A percentile compares a stretch with the other conserved stretches of the same genome.
Conservation (phyloP, 2,888 invertebrate genomes). For the Epistrophella euchroma region DNA sequence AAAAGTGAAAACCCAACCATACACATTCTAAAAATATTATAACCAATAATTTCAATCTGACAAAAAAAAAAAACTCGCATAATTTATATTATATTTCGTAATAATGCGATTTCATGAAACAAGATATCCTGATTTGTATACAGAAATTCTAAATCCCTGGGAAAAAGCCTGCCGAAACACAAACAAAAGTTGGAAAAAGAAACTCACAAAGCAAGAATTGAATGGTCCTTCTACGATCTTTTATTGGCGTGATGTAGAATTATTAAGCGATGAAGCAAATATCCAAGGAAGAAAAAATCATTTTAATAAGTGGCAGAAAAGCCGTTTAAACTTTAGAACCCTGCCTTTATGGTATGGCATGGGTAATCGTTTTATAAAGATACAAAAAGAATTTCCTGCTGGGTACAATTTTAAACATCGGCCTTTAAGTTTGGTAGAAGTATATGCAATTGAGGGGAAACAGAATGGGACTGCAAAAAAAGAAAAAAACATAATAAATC, state of each 20-base stretch:
- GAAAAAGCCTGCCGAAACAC: conserved; percentile 8
- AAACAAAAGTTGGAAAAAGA: conserved; percentile 42
- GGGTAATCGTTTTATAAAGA: conserved; percentile 46
- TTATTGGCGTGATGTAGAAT: conserved; percentile 55
- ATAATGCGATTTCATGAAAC: conserved; percentile 46
- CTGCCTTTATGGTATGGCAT: conserved; percentile 39
- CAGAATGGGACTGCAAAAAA: background rate
- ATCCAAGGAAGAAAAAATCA: background rate
- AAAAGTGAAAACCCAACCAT: background rate
- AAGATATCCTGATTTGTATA: conserved; percentile 45
- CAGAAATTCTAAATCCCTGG: conserved; percentile 35
- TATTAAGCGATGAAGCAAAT: conserved; percentile 5
- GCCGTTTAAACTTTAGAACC: background rate
- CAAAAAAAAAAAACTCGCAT: background rate
- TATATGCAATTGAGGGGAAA: conserved; percentile 27
- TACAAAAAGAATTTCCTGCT: conserved; percentile 38
- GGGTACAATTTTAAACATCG: conserved; percentile 39
- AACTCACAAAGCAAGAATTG: conserved; percentile 37
- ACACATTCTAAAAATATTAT: background rate
- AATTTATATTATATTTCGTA: background rate
- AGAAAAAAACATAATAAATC: background rate
- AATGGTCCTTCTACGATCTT: conserved; percentile 29
- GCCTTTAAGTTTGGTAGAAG: conserved; percentile 45
- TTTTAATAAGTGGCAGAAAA: conserved; percentile 40
- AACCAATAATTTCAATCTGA: background rate